Conservation (phyloP, 2,888 invertebrate genomes). For the Chrysodeixis includens region DNA sequence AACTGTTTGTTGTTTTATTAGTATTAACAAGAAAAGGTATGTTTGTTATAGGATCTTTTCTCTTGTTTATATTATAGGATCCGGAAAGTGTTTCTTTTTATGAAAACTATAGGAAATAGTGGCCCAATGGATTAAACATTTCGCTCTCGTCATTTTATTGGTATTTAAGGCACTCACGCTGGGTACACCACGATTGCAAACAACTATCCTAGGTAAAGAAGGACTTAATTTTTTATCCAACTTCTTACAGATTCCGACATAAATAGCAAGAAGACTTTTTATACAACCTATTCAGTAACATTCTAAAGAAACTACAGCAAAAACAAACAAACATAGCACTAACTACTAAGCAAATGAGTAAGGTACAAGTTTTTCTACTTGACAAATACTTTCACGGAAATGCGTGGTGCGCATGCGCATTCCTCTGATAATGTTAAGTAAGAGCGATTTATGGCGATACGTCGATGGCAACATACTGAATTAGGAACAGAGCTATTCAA, state of each 20-base stretch:
- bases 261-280: too few relatives aligned
- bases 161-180: background rate
- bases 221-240: background rate
- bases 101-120: too few relatives aligned
- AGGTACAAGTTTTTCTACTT: slow-evolving; percentile 13
- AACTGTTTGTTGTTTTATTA: too few relatives aligned
- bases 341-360: slow-evolving; percentile 18
- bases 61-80: too few relatives aligned
- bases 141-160: background rate
- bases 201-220: background rate
- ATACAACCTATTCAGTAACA: too few relatives aligned
- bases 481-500: background rate
- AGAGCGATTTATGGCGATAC: slow-evolving; percentile 24
- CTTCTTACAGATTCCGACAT: background rate
- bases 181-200: background rate
- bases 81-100: too few relatives aligned
- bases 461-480: slow-evolving; percentile 16
- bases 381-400: slow-evolving; percentile 44
- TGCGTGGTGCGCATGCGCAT: slow-evolving; percentile 7
- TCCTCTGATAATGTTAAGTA: slow-evolving; percentile 14
- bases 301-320: slow-evolving; percentile 5
- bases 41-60: too few relatives aligned
- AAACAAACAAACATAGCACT: slow-evolving; percentile 9
- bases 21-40: too few relatives aligned
- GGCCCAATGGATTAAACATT: background rate